Conservation (phyloP, 37 sponge, comb jelly and placozoan genomes). For the Oscarella lobularis region DNA sequence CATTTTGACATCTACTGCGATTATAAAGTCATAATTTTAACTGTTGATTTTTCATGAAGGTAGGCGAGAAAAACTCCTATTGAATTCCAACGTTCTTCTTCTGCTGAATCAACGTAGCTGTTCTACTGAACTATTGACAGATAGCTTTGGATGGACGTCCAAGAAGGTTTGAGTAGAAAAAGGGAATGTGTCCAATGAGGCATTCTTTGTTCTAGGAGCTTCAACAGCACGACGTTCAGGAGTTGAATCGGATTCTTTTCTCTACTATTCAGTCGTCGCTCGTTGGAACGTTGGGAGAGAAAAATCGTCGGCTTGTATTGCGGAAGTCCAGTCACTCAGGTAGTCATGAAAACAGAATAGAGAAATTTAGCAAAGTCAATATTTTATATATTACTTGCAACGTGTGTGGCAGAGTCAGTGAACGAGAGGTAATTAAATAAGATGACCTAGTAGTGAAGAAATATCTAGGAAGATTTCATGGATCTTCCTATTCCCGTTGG, state of each 20-base stretch:
- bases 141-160: constrained; percentile 80
- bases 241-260: constrained; percentile 81
- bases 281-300: constrained; percentile 56
- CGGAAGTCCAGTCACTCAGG: too few relatives aligned
- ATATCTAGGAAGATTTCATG: constrained; percentile 53
- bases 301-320: too few relatives aligned
- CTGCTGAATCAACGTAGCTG: constrained; percentile 54
- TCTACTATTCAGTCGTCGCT: constrained; percentile 74
- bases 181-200: too few relatives aligned
- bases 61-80: constrained; percentile 75
- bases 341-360: too few relatives aligned
- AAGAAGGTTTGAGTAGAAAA: too few relatives aligned
- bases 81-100: constrained; percentile 55
- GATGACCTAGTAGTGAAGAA: too few relatives aligned
- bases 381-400: too few relatives aligned
- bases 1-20: too few relatives aligned
- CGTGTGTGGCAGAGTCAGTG: constrained; percentile 55
- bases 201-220: too few relatives aligned
- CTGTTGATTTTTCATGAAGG: too few relatives aligned
- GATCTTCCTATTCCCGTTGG: constrained; percentile 60
- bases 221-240: constrained; percentile 90
- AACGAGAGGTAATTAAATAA: constrained; percentile 19
- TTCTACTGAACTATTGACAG: constrained; percentile 50
- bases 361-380: not conserved
- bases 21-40: too few relatives aligned